Percentiles rank a stretch among this genome's conserved stretches.
Conservation (phyloP, 2,888 invertebrate species). For the Limenitis camilla region DNA sequence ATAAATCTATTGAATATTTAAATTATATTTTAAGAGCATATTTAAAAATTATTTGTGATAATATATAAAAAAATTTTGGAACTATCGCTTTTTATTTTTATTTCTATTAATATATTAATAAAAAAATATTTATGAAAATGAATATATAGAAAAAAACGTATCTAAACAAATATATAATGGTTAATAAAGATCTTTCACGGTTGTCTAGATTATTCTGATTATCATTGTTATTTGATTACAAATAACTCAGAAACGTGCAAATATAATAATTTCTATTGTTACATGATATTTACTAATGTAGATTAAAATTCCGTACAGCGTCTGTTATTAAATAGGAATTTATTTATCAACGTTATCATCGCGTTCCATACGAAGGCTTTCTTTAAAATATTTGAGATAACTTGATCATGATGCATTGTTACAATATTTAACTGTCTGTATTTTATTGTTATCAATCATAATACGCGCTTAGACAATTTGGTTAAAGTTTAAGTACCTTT, state of each 20-base stretch:
- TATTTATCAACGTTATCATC: slow-evolving; percentile 32
- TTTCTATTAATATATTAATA: too few species aligned
- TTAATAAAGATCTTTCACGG: not conserved
- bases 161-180: too few species aligned
- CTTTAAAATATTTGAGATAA: slow-evolving; percentile 12
- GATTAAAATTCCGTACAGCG: slow-evolving; percentile 14
- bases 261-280: slow-evolving; percentile 1
- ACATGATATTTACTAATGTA: not conserved
- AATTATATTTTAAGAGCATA: not conserved
- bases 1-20: slow-evolving; percentile 1
- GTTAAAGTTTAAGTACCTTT: too few species aligned
- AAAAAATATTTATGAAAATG: too few species aligned
- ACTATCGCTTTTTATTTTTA: too few species aligned
- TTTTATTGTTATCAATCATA: not conserved
- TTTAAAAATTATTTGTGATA: too few species aligned
- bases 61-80: too few species aligned
- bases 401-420: slow-evolving; percentile 17
- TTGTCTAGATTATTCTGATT: not conserved
- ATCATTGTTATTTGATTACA: slow-evolving; percentile 1
- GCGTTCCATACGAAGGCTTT: slow-evolving; percentile 35
- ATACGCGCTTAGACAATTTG: not conserved
- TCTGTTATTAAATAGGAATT: slow-evolving; percentile 24
- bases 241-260: not conserved
- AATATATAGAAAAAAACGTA: too few species aligned
- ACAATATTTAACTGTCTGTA: not conserved